Evolutionary conservation across 1,140 invertebrate genomes (phyloP).

Genomic region (roundworm (Caenorhabditis elegans)): DNA sequence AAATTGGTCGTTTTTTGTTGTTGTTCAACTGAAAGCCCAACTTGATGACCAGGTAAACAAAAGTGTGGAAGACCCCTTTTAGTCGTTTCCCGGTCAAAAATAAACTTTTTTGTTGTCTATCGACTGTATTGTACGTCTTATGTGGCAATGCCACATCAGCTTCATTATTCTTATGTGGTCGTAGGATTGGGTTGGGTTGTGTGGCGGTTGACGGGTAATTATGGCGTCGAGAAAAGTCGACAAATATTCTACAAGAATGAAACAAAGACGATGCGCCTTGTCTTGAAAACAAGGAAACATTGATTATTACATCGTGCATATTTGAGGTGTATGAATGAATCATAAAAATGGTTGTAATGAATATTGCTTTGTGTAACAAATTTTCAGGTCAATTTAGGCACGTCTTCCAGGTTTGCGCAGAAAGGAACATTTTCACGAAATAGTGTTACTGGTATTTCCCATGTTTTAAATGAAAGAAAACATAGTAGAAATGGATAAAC

Average conservation of each 20-base stretch:
- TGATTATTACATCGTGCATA: constrained; percentile 32
- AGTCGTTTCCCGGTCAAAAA: too few species aligned
- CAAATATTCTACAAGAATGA: constrained; percentile 23
- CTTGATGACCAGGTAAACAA: neutral
- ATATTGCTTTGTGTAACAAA: neutral
- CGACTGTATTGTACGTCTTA: neutral
- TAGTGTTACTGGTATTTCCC: too few species aligned
- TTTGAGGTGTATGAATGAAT: constrained; percentile 21
- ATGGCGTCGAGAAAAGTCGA: constrained; percentile 22
- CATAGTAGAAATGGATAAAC: too few species aligned
- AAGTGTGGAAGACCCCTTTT: neutral
- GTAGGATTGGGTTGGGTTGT: neutral
- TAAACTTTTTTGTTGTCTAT: too few species aligned
- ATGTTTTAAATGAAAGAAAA: too few species aligned
- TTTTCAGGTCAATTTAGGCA: neutral
- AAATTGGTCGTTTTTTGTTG: neutral
- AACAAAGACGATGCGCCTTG: constrained; percentile 1
- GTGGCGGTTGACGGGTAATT: neutral
- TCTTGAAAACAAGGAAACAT: neutral
- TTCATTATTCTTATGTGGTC: constrained; percentile 26
- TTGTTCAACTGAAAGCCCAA: neutral
- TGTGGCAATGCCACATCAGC: constrained; percentile 19
- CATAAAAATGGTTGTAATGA: neutral
- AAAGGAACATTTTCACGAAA: too few species aligned
- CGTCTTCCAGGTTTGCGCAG: too few species aligned